phyloP scores from a whole-genome alignment of 1,140 invertebrate species.

The Brachystomella parvula region DNA sequence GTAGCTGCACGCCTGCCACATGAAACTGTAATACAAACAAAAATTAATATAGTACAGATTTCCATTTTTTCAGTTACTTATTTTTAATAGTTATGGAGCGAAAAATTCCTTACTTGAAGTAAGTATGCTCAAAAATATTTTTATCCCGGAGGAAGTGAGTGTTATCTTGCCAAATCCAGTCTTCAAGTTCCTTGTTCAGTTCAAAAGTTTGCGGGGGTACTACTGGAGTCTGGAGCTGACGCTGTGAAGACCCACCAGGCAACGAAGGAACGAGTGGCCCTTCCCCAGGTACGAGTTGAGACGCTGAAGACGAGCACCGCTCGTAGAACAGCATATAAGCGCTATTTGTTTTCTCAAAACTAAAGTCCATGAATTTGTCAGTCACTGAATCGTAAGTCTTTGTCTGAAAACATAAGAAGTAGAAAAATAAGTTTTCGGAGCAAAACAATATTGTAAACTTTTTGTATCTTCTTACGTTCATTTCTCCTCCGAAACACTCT shows the following conservation, averaged over 20 bases:
- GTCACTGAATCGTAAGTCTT: slow-evolving; percentile 93
- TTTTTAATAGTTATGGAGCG: too few relatives aligned
- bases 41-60: background rate
- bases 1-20: slow-evolving; percentile 90
- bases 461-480: slow-evolving; percentile 59
- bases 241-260: slow-evolving; percentile 30
- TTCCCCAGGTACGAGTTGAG: slow-evolving; percentile 17
- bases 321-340: slow-evolving; percentile 97
- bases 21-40: slow-evolving; percentile 59
- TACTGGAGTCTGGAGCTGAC: slow-evolving; percentile 38
- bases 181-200: slow-evolving; percentile 68
- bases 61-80: too few relatives aligned
- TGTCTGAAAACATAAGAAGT: slow-evolving; percentile 55
- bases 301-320: slow-evolving; percentile 45
- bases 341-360: slow-evolving; percentile 94
- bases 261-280: slow-evolving; percentile 25
- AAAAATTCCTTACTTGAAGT: slow-evolving; percentile 66
- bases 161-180: slow-evolving; percentile 93
- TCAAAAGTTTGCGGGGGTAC: slow-evolving; percentile 46
- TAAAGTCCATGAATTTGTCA: slow-evolving; percentile 94
- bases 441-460: background rate
- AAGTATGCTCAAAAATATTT: slow-evolving; percentile 90
- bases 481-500: slow-evolving; percentile 94
- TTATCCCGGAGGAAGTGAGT: slow-evolving; percentile 89
- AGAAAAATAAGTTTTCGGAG: slow-evolving; percentile 12